A percentile compares a stretch with the other conserved stretches of the same genome.
phyloP scores from a whole-genome alignment of 2,113 vertebrate species.

The Amphiprion ocellaris region DNA sequence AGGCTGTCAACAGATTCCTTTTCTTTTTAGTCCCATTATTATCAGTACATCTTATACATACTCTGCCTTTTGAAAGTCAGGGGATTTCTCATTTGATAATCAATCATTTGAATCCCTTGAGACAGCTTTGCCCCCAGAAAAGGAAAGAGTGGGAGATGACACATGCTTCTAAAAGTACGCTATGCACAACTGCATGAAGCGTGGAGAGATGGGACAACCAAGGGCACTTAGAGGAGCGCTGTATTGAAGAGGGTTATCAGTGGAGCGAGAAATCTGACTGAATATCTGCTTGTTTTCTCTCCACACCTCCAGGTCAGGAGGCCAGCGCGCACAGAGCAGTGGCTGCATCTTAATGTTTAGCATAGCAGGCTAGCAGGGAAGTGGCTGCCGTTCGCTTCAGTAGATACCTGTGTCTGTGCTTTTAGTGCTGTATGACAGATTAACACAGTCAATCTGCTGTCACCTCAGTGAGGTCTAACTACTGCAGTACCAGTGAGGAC shows the following conservation, averaged over 20 bases:
- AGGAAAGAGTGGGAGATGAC: constrained; percentile 10
- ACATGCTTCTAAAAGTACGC: constrained; percentile 47
- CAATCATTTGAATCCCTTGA: constrained; percentile 42
- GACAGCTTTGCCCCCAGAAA: constrained; percentile 13
- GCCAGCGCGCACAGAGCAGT: constrained; percentile 28
- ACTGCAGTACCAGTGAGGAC: too few species aligned
- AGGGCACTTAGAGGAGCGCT: constrained; percentile 74
- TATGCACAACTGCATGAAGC: constrained; percentile 21
- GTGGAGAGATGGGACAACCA: constrained; percentile 59
- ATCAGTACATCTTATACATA: too few species aligned
- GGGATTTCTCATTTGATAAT: constrained; percentile 48
- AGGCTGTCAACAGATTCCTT: too few species aligned
- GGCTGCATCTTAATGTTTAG: constrained; percentile 45
- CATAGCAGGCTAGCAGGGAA: constrained; percentile 6
- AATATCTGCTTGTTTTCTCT: constrained; percentile 63
- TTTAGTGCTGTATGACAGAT: constrained; percentile 50
- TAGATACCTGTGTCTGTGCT: constrained; percentile 4
- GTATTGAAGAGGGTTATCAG: constrained; percentile 59
- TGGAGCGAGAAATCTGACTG: constrained; percentile 80
- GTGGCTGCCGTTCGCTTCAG: constrained; percentile 31
- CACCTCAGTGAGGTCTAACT: constrained; percentile 14
- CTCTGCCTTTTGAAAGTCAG: background rate
- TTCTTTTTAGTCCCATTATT: too few species aligned
- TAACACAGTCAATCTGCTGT: constrained; percentile 25
- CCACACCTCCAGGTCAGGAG: constrained; percentile 73